Conservation (phyloP, 2,113 vertebrate genomes). For the Muntiacus muntjak region DNA sequence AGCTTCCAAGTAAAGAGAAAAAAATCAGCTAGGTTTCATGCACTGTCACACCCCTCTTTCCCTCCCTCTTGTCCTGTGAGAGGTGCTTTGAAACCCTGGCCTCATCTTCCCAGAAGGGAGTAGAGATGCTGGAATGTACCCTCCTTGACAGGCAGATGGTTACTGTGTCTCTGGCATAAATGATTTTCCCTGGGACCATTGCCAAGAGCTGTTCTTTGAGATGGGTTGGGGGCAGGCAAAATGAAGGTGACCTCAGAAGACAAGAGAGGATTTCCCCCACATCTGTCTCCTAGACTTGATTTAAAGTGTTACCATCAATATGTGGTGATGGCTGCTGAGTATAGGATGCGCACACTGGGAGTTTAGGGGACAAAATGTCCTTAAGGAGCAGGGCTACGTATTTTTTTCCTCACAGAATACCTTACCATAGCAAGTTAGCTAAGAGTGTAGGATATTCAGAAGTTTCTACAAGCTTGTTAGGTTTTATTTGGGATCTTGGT, state of each 20-base stretch:
- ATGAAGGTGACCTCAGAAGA: background rate
- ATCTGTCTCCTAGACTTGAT: background rate
- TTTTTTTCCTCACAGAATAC: background rate
- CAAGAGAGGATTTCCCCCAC: background rate
- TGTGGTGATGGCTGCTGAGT: background rate
- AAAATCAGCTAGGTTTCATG: background rate
- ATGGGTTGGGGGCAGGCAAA: background rate
- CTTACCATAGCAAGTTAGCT: background rate
- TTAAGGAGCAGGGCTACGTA: no score
- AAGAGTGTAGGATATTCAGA: background rate
- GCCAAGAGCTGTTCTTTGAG: background rate
- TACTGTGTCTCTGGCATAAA: background rate
- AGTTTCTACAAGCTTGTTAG: background rate
- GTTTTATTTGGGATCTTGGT: background rate
- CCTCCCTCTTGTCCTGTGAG: background rate
- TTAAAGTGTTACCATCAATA: background rate
- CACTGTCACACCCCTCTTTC: background rate
- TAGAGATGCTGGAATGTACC: rapidly evolving
- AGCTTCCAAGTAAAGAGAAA: background rate
- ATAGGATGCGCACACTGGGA: rapidly evolving
- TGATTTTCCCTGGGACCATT: background rate
- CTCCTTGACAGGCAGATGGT: background rate
- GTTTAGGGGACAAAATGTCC: background rate
- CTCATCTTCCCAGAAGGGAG: background rate
- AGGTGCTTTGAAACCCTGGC: background rate